Evolutionary conservation across 2,797 vertebrate genomes (phyloP).

Genomic region (Alcedo quadribrachys): DNA sequence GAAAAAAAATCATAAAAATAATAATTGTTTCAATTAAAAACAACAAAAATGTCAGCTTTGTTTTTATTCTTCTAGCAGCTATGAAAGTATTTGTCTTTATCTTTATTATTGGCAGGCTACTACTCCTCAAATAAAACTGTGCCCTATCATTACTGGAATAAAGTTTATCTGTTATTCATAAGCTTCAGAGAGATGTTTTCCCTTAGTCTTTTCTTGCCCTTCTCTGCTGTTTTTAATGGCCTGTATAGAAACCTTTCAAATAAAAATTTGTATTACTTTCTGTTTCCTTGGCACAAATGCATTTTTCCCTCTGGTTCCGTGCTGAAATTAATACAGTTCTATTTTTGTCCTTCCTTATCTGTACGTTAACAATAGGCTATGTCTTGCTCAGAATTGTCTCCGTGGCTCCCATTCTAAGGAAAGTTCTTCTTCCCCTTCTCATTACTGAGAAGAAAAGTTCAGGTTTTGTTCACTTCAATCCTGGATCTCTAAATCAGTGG

Average conservation of each 20-base stretch:
- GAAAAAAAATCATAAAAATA: not conserved
- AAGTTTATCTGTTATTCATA: slow-evolving; percentile 75
- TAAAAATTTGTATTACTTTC: slow-evolving; percentile 52
- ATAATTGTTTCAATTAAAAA: slow-evolving; percentile 37
- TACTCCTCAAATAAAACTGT: slow-evolving; percentile 39
- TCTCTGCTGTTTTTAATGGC: slow-evolving; percentile 62
- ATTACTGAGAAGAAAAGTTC: not conserved
- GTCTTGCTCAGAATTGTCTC: slow-evolving; percentile 43
- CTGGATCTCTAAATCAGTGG: not conserved
- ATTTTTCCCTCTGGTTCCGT: not conserved
- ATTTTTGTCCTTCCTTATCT: slow-evolving; percentile 53
- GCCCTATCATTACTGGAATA: slow-evolving; percentile 65
- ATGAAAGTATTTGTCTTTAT: slow-evolving; percentile 53
- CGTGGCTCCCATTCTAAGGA: not conserved
- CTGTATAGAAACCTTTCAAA: slow-evolving; percentile 66
- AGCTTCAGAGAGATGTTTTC: slow-evolving; percentile 59
- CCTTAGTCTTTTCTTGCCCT: not conserved
- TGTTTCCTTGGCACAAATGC: slow-evolving; percentile 21
- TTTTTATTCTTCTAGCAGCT: slow-evolving; percentile 42
- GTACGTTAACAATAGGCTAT: slow-evolving; percentile 19
- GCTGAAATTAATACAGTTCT: slow-evolving; percentile 53
- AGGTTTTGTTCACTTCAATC: not conserved
- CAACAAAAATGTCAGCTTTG: not conserved
- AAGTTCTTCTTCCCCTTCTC: not conserved
- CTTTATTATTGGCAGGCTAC: slow-evolving; percentile 59